Percentiles rank a stretch among this genome's conserved stretches.
These are phyloP conservation scores for Protobothrops flavoviridis DNA, from an alignment of 2,113 vertebrate genomes.

Conservation along the genomic window DNA sequence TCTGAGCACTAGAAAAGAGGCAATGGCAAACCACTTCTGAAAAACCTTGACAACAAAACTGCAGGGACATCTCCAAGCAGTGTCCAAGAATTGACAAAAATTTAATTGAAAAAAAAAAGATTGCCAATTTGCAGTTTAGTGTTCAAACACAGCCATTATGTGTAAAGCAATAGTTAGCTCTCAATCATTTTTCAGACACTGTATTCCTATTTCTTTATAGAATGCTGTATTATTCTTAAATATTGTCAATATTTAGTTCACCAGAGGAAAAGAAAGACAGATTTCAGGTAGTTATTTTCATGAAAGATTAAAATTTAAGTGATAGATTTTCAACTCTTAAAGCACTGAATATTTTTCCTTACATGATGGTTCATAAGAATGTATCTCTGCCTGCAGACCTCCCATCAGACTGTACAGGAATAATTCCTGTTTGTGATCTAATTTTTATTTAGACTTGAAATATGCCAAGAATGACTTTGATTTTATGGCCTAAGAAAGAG, in stretches of 20 bases:
- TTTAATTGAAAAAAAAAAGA: neutral
- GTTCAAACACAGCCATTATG: neutral
- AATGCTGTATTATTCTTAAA: neutral
- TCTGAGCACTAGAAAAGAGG: neutral
- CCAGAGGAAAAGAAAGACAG: neutral
- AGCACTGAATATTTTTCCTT: neutral
- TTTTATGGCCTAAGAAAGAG: neutral
- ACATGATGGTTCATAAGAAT: neutral
- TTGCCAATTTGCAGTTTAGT: neutral
- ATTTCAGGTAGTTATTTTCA: neutral
- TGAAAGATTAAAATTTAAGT: neutral
- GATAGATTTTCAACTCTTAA: neutral
- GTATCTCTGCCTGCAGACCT: neutral
- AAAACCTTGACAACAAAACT: neutral
- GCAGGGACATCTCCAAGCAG: neutral
- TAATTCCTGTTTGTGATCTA: neutral
- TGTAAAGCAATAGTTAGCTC: neutral
- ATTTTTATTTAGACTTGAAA: slow-evolving; percentile 28
- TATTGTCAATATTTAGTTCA: neutral
- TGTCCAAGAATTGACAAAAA: neutral
- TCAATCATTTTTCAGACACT: neutral
- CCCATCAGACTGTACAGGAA: neutral
- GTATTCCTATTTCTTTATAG: neutral
- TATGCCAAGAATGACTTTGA: neutral
- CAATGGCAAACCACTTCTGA: neutral